Conservation (phyloP, 2,113 vertebrate genomes). For the Pao palembangensis region DNA sequence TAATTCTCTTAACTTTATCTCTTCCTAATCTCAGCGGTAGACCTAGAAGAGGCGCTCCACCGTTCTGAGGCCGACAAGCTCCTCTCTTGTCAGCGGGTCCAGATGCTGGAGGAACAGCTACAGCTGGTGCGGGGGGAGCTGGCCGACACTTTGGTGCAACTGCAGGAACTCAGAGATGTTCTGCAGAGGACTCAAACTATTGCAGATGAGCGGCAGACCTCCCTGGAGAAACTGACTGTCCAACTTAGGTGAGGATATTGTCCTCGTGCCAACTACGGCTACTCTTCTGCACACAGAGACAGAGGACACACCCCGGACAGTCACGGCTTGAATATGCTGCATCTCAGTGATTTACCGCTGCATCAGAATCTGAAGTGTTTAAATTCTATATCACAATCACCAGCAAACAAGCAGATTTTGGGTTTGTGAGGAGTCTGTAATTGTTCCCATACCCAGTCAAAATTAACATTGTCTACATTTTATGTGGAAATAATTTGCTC, state of each 20-base stretch:
- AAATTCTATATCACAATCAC: neutral
- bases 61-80: slow-evolving; percentile 74
- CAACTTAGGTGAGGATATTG: slow-evolving; percentile 81
- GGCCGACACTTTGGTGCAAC: slow-evolving; percentile 70
- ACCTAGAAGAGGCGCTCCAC: slow-evolving; percentile 83
- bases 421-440: neutral
- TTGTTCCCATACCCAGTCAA: neutral
- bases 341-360: neutral
- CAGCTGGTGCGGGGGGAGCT: slow-evolving; percentile 75
- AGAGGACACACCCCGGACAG: neutral
- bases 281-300: slow-evolving; percentile 9
- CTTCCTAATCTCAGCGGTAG: slow-evolving; percentile 65
- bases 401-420: neutral
- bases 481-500: neutral
- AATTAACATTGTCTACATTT: slow-evolving; percentile 5
- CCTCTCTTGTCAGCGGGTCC: slow-evolving; percentile 71
- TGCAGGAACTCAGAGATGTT: slow-evolving; percentile 77
- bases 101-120: slow-evolving; percentile 77
- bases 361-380: neutral
- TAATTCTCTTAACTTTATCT: neutral
- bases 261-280: slow-evolving; percentile 16
- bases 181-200: slow-evolving; percentile 80
- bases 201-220: slow-evolving; percentile 77
- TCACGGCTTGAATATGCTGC: neutral
- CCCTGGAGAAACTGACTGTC: slow-evolving; percentile 77